These are phyloP conservation scores for Menidia beryllina DNA, from an alignment of 2,113 vertebrate species.

Conservation along the genomic window DNA sequence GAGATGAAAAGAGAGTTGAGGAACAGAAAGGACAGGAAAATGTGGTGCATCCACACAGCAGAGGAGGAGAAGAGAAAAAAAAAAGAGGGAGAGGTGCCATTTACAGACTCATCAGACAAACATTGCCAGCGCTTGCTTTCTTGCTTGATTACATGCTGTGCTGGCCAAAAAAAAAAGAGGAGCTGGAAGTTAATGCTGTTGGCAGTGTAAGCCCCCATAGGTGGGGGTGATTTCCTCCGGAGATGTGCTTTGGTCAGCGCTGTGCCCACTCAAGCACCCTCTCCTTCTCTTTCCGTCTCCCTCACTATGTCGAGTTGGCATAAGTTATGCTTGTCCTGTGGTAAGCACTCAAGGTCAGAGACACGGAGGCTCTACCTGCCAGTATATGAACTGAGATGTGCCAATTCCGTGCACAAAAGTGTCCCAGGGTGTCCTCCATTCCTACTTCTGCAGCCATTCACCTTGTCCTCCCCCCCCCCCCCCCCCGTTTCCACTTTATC, in stretches of 20 bases:
- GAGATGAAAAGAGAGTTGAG: background rate
- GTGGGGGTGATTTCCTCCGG: slow-evolving; percentile 59
- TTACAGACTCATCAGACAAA: slow-evolving; percentile 60
- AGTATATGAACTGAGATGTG: slow-evolving; percentile 30
- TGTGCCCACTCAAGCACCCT: slow-evolving; percentile 51
- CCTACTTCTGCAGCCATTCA: slow-evolving; percentile 14
- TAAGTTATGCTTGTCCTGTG: slow-evolving; percentile 59
- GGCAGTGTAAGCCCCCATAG: slow-evolving; percentile 64
- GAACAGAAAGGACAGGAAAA: background rate
- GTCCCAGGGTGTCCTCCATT: slow-evolving; percentile 5
- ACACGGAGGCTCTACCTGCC: slow-evolving; percentile 50
- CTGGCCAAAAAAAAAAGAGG: slow-evolving; percentile 58
- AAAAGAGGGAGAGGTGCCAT: slow-evolving; percentile 20
- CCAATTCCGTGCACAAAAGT: slow-evolving; percentile 33
- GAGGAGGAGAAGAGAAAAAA: slow-evolving; percentile 13
- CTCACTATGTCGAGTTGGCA: slow-evolving; percentile 59
- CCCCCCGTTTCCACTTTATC: slow-evolving; percentile 2
- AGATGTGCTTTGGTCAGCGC: slow-evolving; percentile 78
- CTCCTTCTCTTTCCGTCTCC: slow-evolving; percentile 31
- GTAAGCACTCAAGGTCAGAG: slow-evolving; percentile 70
- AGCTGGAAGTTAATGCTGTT: slow-evolving; percentile 71
- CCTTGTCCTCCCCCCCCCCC: slow-evolving; percentile 12
- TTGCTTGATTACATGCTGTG: slow-evolving; percentile 67
- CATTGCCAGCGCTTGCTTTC: slow-evolving; percentile 56
- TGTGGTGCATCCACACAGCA: background rate